Evolutionary conservation across 2,113 vertebrate genomes (phyloP).

Genomic region (Hirundichthys speculiger): DNA sequence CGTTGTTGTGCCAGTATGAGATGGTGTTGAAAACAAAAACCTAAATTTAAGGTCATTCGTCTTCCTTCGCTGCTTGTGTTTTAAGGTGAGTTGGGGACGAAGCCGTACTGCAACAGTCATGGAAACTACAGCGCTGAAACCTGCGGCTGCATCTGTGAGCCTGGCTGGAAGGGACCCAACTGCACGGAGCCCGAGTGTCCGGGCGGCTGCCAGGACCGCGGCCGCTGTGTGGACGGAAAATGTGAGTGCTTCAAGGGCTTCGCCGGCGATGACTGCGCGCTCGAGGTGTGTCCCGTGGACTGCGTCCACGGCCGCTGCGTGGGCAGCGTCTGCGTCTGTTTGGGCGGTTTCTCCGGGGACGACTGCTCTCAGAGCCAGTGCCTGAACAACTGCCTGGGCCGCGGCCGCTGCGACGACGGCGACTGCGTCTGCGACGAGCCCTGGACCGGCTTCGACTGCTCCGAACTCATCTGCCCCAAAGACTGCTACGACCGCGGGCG

Average conservation of each 20-base stretch:
- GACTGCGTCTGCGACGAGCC: conserved; percentile 85
- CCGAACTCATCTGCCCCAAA: conserved; percentile 83
- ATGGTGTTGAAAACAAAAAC: too few species aligned
- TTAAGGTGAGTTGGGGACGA: conserved; percentile 85
- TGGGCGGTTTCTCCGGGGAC: conserved; percentile 82
- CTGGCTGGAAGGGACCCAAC: conserved; percentile 86
- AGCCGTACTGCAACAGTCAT: conserved; percentile 87
- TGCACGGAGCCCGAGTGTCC: conserved; percentile 88
- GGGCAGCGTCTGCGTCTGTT: conserved; percentile 82
- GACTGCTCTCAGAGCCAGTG: conserved; percentile 88
- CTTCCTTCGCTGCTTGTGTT: not conserved
- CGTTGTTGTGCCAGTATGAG: too few species aligned
- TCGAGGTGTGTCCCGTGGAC: conserved; percentile 78
- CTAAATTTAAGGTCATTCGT: too few species aligned
- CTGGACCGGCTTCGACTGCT: conserved; percentile 87
- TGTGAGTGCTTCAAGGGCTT: conserved; percentile 91
- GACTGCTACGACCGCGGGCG: conserved; percentile 86
- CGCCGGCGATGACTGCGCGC: conserved; percentile 81
- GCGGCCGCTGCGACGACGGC: conserved; percentile 84
- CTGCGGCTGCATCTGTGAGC: conserved; percentile 83
- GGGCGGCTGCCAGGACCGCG: conserved; percentile 84
- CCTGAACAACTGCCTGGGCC: conserved; percentile 82
- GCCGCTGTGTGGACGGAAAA: conserved; percentile 85
- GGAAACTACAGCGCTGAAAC: conserved; percentile 89
- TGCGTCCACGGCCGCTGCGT: conserved; percentile 84